These are phyloP conservation scores for Brachionus manjavacas DNA, from an alignment of 1,140 invertebrate genomes.

Conservation along the genomic window DNA sequence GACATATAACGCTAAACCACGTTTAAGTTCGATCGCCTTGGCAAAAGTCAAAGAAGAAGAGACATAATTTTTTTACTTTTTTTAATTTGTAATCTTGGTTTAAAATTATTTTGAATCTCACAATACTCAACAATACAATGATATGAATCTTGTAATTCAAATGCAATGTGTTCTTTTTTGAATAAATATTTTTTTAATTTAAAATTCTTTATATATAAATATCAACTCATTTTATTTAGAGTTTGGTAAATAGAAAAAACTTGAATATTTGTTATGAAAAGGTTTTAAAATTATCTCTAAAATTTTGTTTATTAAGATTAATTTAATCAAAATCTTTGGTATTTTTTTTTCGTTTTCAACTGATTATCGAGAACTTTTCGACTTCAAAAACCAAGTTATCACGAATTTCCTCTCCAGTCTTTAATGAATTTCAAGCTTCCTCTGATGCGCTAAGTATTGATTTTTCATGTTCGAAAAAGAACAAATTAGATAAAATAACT, in stretches of 20 bases:
- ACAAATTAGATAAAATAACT: neutral
- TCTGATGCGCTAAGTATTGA: neutral
- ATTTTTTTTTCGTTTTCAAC: neutral
- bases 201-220: neutral
- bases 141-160: neutral
- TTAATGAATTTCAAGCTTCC: neutral
- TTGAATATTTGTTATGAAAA: no score
- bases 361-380: neutral
- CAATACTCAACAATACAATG: neutral
- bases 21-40: neutral
- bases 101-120: neutral
- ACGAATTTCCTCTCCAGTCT: neutral
- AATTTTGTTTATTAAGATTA: no score
- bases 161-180: neutral
- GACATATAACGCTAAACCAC: conserved; percentile 19
- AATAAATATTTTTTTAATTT: neutral
- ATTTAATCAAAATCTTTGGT: neutral
- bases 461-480: neutral
- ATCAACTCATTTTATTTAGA: neutral
- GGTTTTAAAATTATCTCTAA: no score
- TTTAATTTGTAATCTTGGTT: neutral
- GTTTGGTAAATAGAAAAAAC: no score
- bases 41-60: conserved; percentile 35
- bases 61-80: neutral
- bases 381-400: neutral